A percentile compares a stretch with the other conserved stretches of the same genome.
phyloP scores from a whole-genome alignment of 1,140 invertebrate genomes.

The Dendroctonus valens region DNA sequence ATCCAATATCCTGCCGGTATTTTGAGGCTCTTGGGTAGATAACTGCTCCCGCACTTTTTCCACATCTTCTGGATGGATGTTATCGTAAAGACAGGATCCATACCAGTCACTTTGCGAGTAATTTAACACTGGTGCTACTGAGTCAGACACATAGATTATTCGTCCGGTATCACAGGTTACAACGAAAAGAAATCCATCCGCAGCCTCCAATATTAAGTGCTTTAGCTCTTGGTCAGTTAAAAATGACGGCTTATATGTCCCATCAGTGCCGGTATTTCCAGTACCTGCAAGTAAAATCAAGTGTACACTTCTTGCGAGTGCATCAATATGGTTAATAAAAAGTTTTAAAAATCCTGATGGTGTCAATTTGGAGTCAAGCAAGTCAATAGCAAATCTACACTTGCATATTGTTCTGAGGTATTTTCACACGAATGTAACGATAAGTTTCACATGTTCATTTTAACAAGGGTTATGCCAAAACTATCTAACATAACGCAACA shows the following conservation, averaged over 20 bases:
- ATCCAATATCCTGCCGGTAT: conserved; percentile 93
- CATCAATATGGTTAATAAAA: neutral
- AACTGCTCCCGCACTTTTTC: conserved; percentile 98
- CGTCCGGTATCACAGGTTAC: conserved; percentile 96
- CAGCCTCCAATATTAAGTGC: conserved; percentile 97
- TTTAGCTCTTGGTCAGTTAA: conserved; percentile 99
- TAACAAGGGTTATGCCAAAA: conserved; percentile 14
- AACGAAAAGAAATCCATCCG: conserved; percentile 99
- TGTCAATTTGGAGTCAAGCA: neutral
- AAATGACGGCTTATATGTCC: conserved; percentile 97
- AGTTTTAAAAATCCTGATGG: neutral
- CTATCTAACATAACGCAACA: conserved; percentile 21
- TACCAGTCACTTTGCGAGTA: conserved; percentile 97
- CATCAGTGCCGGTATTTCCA: conserved; percentile 90
- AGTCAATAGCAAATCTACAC: too few species aligned
- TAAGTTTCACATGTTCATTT: neutral
- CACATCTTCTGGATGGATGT: conserved; percentile 97
- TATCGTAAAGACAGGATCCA: conserved; percentile 90
- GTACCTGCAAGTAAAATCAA: conserved; percentile 65
- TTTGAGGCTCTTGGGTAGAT: conserved; percentile 95
- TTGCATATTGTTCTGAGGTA: too few species aligned
- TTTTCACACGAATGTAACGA: neutral
- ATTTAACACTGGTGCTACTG: conserved; percentile 95
- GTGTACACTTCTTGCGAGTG: too few species aligned
- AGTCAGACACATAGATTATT: conserved; percentile 98